phyloP scores from a whole-genome alignment of 2,113 vertebrate species.

The Mus spicilegus region DNA sequence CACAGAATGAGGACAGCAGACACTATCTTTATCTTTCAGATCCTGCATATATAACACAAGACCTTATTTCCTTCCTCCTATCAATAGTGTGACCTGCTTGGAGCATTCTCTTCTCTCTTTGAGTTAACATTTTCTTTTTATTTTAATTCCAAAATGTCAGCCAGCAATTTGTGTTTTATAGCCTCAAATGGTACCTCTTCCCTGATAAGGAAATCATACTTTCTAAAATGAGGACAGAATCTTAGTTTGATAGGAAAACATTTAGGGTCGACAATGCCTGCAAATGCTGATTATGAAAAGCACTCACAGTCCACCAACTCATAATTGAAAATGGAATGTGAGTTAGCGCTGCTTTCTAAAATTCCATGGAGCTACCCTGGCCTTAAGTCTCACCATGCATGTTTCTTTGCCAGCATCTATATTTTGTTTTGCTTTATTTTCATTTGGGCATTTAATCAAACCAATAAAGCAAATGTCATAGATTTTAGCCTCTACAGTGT shows the following conservation, averaged over 20 bases:
- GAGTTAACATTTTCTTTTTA: background rate
- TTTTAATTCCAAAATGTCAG: background rate
- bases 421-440: background rate
- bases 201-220: background rate
- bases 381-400: background rate
- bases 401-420: background rate
- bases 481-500: background rate
- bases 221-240: background rate
- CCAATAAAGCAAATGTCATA: background rate
- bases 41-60: background rate
- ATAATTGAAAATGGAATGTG: slow-evolving; percentile 44
- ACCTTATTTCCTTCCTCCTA: slow-evolving; percentile 63
- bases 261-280: slow-evolving; percentile 21
- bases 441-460: background rate
- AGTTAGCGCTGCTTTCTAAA: background rate
- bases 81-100: slow-evolving; percentile 51
- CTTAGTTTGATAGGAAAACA: background rate
- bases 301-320: background rate
- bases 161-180: background rate
- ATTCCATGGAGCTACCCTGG: background rate
- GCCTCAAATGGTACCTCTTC: no score
- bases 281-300: slow-evolving; percentile 17
- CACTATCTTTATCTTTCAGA: slow-evolving; percentile 65
- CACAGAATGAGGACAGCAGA: slow-evolving; percentile 49
- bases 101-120: background rate